Percentiles rank a stretch among this genome's conserved stretches.
Conservation (phyloP, 2,888 invertebrate genomes). For the Agrotis ipsilon region DNA sequence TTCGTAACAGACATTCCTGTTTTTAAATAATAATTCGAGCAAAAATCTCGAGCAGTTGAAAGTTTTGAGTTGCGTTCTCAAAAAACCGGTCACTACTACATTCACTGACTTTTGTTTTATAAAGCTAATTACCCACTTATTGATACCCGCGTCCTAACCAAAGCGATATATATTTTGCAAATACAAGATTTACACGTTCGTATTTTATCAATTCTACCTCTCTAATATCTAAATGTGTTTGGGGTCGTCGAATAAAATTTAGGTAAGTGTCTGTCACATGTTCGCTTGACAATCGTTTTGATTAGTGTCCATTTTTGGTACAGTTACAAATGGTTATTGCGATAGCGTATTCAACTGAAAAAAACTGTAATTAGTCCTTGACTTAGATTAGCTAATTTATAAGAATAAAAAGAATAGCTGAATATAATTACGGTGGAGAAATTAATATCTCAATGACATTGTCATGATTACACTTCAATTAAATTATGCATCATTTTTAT, state of each 20-base stretch:
- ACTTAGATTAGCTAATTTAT: too few species aligned
- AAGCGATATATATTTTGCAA: not conserved
- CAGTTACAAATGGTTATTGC: too few species aligned
- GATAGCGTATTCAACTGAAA: too few species aligned
- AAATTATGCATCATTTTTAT: not conserved
- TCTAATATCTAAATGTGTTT: too few species aligned
- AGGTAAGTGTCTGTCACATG: not conserved
- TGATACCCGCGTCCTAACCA: slow-evolving; percentile 7
- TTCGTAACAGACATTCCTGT: slow-evolving; percentile 69
- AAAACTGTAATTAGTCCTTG: too few species aligned
- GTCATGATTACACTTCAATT: not conserved
- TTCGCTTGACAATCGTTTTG: not conserved
- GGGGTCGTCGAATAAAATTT: not conserved
- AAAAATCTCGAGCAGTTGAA: slow-evolving; percentile 67
- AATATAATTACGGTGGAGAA: too few species aligned
- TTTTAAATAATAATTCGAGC: slow-evolving; percentile 62
- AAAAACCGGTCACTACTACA: slow-evolving; percentile 62
- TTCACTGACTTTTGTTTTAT: slow-evolving; percentile 65
- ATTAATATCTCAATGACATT: too few species aligned
- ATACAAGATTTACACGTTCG: not conserved
- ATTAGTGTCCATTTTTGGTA: not conserved
- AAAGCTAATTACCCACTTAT: slow-evolving; percentile 45
- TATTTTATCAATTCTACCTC: too few species aligned
- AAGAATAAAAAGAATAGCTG: too few species aligned
- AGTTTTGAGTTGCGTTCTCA: slow-evolving; percentile 60